Evolutionary conservation across 2,797 vertebrate genomes (phyloP).

Genomic region (Lates japonicus): DNA sequence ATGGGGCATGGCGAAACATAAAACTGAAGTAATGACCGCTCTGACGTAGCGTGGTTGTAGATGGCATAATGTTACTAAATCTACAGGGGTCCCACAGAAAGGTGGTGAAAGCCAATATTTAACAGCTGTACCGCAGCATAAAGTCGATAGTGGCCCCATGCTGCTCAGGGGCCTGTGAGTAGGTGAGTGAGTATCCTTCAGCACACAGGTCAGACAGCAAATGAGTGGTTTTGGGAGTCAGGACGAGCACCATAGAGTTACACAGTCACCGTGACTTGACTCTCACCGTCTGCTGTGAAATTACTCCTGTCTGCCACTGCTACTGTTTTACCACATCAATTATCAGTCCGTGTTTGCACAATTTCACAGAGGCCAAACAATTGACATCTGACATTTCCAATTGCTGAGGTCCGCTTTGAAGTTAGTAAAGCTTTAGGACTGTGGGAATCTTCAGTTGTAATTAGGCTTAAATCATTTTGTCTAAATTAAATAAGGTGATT

Average conservation of each 20-base stretch:
- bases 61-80: constrained; percentile 53
- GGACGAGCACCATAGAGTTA: constrained; percentile 21
- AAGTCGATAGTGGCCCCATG: constrained; percentile 34
- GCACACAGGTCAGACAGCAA: constrained; percentile 37
- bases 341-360: constrained; percentile 25
- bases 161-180: constrained; percentile 31
- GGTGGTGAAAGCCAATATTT: constrained; percentile 58
- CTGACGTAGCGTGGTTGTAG: constrained; percentile 36
- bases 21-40: constrained; percentile 53
- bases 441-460: constrained; percentile 51
- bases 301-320: neutral
- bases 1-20: constrained; percentile 36
- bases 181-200: constrained; percentile 38
- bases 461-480: constrained; percentile 41
- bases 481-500: constrained; percentile 68
- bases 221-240: constrained; percentile 33
- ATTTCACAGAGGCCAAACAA: constrained; percentile 36
- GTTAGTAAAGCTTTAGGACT: constrained; percentile 27
- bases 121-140: constrained; percentile 43
- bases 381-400: constrained; percentile 44
- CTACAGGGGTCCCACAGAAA: constrained; percentile 43
- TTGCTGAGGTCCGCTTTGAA: constrained; percentile 37
- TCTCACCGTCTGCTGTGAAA: constrained; percentile 16
- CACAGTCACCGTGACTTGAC: constrained; percentile 18
- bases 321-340: constrained; percentile 39